Percentiles rank a stretch among this genome's conserved stretches.
phyloP scores from a whole-genome alignment of 35 echinoderm and acorn worm genomes.

The Holothuria glaberrima region DNA sequence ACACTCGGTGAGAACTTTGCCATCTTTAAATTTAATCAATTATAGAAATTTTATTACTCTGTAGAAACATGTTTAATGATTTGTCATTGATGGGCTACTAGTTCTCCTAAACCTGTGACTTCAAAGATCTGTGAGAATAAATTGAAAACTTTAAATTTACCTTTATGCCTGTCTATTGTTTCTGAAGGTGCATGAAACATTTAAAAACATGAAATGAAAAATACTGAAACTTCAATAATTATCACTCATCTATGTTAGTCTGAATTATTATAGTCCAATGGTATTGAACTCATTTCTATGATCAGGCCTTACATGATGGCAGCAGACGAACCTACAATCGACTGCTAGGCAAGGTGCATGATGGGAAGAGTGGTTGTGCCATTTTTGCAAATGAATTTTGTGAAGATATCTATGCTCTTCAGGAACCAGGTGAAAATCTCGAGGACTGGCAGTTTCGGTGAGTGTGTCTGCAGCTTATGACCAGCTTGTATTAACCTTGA shows the following conservation, averaged over 20 bases:
- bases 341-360: conserved; percentile 69
- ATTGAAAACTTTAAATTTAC: no score
- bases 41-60: no score
- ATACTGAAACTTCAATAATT: neutral
- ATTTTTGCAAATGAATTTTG: conserved; percentile 97
- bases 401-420: conserved; percentile 56
- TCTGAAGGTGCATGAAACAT: no score
- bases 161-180: no score
- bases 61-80: no score
- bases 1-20: conserved; percentile 71
- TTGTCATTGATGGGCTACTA: no score
- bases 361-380: conserved; percentile 67
- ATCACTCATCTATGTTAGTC: neutral
- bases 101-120: no score
- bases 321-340: conserved; percentile 70
- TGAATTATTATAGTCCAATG: neutral
- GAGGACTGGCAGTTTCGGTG: conserved; percentile 84
- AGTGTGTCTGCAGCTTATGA: neutral
- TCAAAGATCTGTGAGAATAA: no score
- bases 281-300: neutral
- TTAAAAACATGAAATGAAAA: no score
- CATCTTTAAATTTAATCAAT: no score
- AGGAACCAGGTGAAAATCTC: conserved; percentile 68
- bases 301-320: conserved; percentile 74
- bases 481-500: neutral